These are phyloP conservation scores for Habroteleia sp. DNA, from an alignment of 2,888 invertebrate species.

Conservation along the genomic window DNA sequence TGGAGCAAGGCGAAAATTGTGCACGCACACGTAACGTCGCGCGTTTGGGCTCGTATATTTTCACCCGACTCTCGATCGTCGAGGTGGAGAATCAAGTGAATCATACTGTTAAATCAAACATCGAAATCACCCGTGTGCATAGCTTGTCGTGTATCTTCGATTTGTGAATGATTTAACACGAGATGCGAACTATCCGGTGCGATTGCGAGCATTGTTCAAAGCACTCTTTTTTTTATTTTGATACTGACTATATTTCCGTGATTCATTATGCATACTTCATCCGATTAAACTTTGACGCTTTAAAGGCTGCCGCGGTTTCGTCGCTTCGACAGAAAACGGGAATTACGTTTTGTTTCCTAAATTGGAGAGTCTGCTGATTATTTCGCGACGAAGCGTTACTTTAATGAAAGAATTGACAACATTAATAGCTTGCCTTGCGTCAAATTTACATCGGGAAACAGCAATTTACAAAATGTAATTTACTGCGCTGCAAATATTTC, in stretches of 20 bases:
- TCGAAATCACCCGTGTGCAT: slow-evolving; percentile 32
- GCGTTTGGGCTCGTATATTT: slow-evolving; percentile 11
- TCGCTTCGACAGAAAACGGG: neutral
- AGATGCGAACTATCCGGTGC: slow-evolving; percentile 33
- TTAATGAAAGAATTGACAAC: slow-evolving; percentile 12
- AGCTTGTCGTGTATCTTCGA: slow-evolving; percentile 43
- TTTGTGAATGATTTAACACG: slow-evolving; percentile 42
- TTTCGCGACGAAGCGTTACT: slow-evolving; percentile 8
- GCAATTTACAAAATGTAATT: too few relatives aligned
- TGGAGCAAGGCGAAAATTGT: slow-evolving; percentile 5
- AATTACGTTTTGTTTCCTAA: slow-evolving; percentile 21
- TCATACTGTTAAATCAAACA: slow-evolving; percentile 52
- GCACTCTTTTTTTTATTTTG: slow-evolving; percentile 12
- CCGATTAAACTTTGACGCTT: slow-evolving; percentile 29
- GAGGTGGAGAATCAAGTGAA: slow-evolving; percentile 36
- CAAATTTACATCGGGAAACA: too few relatives aligned
- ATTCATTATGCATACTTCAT: slow-evolving; percentile 46
- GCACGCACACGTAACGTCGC: neutral
- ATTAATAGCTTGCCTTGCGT: slow-evolving; percentile 7
- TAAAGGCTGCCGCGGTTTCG: slow-evolving; percentile 7
- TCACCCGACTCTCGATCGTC: slow-evolving; percentile 9
- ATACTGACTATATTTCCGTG: slow-evolving; percentile 12
- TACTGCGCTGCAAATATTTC: too few relatives aligned
- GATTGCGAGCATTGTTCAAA: slow-evolving; percentile 22
- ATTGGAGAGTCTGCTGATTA: slow-evolving; percentile 3